A percentile compares a stretch with the other conserved stretches of the same genome.
phyloP scores from a whole-genome alignment of 1,140 invertebrate genomes.

The Pseudachorutes palmiensis region DNA sequence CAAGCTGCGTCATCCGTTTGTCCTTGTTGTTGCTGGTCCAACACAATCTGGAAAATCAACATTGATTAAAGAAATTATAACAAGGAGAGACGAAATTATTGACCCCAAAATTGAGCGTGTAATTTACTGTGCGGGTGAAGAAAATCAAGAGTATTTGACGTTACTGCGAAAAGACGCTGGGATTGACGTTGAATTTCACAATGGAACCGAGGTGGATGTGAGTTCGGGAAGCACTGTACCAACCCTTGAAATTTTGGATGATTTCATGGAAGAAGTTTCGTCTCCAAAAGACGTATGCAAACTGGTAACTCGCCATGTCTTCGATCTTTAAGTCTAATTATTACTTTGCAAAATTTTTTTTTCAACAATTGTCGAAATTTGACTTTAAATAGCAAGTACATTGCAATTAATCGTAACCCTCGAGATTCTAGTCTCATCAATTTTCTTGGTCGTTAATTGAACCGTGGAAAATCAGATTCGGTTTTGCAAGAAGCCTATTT shows the following conservation, averaged over 20 bases:
- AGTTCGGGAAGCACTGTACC: not conserved
- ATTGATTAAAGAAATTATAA: slow-evolving; percentile 7
- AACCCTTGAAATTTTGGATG: slow-evolving; percentile 20
- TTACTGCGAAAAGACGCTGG: not conserved
- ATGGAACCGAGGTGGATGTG: slow-evolving; percentile 12
- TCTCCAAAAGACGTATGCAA: not conserved
- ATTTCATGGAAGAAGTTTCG: slow-evolving; percentile 23
- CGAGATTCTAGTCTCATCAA: slow-evolving; percentile 7
- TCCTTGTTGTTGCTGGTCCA: not conserved
- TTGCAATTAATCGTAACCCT: slow-evolving; percentile 21
- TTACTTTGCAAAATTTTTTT: slow-evolving; percentile 20
- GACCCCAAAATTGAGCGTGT: slow-evolving; percentile 2
- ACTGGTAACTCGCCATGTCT: slow-evolving; percentile 17
- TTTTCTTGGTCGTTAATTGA: slow-evolving; percentile 18
- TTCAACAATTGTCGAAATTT: slow-evolving; percentile 11
- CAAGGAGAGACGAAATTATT: slow-evolving; percentile 23
- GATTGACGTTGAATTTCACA: slow-evolving; percentile 19
- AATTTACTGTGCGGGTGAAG: slow-evolving; percentile 21
- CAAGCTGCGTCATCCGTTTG: not conserved
- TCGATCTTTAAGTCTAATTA: slow-evolving; percentile 13
- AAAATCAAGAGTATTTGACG: slow-evolving; percentile 1
- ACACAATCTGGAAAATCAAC: slow-evolving; percentile 19
- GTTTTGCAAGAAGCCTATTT: slow-evolving; percentile 4
- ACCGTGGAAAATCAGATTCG: slow-evolving; percentile 20
- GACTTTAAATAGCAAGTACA: slow-evolving; percentile 17